These are phyloP conservation scores for Grus americana DNA, from an alignment of 2,113 vertebrate species.

Conservation along the genomic window DNA sequence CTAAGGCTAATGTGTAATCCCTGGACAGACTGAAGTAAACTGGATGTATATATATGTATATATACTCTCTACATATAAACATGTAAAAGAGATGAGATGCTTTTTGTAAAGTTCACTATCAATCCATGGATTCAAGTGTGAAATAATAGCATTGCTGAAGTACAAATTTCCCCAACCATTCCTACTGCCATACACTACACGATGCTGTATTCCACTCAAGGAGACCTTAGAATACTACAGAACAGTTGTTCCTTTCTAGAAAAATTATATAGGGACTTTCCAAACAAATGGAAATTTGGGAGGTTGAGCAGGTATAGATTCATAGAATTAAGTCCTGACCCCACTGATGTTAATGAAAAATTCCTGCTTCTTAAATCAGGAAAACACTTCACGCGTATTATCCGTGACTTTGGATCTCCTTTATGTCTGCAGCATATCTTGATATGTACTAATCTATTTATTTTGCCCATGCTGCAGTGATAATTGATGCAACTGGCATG, in stretches of 20 bases:
- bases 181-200: neutral
- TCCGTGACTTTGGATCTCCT: neutral
- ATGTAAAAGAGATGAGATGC: neutral
- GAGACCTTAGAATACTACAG: neutral
- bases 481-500: neutral
- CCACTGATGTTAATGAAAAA: neutral
- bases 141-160: neutral
- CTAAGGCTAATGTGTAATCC: neutral
- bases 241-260: neutral
- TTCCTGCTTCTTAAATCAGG: neutral
- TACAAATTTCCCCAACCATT: neutral
- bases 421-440: accelerated
- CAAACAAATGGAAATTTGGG: neutral
- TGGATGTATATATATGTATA: neutral
- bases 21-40: neutral
- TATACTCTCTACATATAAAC: neutral
- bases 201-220: neutral
- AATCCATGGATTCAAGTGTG: neutral
- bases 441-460: neutral
- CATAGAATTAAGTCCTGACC: neutral
- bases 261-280: neutral
- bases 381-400: neutral
- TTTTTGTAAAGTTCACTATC: neutral
- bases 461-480: neutral
- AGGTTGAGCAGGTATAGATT: neutral